Conservation (phyloP, 2,888 invertebrate genomes). For the Agonum fuliginosum region DNA sequence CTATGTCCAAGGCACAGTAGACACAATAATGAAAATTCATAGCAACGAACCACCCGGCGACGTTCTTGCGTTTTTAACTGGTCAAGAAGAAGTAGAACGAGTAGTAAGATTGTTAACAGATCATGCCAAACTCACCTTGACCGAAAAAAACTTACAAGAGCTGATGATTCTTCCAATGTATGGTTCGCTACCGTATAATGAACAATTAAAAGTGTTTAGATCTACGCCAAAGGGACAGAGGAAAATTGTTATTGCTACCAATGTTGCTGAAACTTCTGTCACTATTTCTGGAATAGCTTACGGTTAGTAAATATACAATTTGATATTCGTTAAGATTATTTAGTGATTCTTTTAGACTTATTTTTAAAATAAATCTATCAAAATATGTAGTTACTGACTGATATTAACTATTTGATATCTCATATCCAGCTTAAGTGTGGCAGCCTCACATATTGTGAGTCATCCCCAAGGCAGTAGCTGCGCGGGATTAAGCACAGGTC, state of each 20-base stretch:
- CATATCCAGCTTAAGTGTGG: no score
- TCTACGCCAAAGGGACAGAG: conserved; percentile 82
- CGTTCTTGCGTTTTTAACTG: conserved; percentile 93
- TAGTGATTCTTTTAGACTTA: not conserved
- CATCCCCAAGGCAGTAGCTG: no score
- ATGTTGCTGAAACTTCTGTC: conserved; percentile 97
- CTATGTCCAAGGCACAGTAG: conserved; percentile 90
- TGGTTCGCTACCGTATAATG: conserved; percentile 87
- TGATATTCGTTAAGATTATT: conserved; percentile 9
- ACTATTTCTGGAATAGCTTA: conserved; percentile 95
- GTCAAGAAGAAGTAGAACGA: conserved; percentile 93
- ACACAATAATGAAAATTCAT: conserved; percentile 93
- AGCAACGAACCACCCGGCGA: conserved; percentile 89
- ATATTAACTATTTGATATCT: not conserved
- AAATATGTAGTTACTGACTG: not conserved
- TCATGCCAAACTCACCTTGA: conserved; percentile 76
- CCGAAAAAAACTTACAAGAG: conserved; percentile 74
- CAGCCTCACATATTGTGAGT: no score
- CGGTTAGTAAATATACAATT: conserved; percentile 75
- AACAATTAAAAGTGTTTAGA: conserved; percentile 88
- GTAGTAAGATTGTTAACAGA: conserved; percentile 81
- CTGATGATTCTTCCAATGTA: conserved; percentile 91
- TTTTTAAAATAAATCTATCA: not conserved
- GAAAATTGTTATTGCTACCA: conserved; percentile 95
- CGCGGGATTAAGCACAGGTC: no score